These are phyloP conservation scores for Drosophila gaucha DNA, from an alignment of 2,888 invertebrate species.

Conservation along the genomic window DNA sequence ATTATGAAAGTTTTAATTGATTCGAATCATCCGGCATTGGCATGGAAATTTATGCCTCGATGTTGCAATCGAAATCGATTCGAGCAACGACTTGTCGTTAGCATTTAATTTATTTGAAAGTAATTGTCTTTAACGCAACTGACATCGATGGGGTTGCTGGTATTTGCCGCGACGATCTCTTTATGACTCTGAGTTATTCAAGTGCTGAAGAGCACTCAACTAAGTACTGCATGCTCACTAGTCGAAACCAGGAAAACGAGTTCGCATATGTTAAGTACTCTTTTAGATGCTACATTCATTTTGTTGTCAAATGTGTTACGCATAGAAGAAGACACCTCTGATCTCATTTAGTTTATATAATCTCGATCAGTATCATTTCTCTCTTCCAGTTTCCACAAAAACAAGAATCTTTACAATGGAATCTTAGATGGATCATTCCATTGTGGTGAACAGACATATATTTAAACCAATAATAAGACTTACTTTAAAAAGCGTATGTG, in stretches of 20 bases:
- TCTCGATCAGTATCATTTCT: neutral
- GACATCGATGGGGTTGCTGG: constrained; percentile 37
- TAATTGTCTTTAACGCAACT: constrained; percentile 46
- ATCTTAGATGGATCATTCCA: no score
- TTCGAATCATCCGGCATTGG: constrained; percentile 25
- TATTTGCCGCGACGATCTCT: constrained; percentile 34
- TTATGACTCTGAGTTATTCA: constrained; percentile 44
- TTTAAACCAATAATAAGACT: no score
- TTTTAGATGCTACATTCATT: neutral
- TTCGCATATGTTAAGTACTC: constrained; percentile 16
- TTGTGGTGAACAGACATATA: no score
- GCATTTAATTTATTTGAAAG: constrained; percentile 58
- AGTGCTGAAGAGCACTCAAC: constrained; percentile 33
- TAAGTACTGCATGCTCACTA: constrained; percentile 9
- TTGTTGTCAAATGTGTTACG: neutral
- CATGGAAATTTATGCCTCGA: constrained; percentile 14
- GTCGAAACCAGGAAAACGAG: constrained; percentile 38
- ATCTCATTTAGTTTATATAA: neutral
- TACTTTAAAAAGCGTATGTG: no score
- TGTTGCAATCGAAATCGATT: constrained; percentile 27
- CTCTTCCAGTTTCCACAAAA: no score
- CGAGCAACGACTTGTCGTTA: constrained; percentile 27
- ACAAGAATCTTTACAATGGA: no score
- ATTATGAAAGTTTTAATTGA: constrained; percentile 65
- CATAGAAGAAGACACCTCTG: neutral